These are phyloP conservation scores for Strongylocentrotus purpuratus DNA, from an alignment of 35 echinoderm and acorn worm genomes.

Conservation along the genomic window DNA sequence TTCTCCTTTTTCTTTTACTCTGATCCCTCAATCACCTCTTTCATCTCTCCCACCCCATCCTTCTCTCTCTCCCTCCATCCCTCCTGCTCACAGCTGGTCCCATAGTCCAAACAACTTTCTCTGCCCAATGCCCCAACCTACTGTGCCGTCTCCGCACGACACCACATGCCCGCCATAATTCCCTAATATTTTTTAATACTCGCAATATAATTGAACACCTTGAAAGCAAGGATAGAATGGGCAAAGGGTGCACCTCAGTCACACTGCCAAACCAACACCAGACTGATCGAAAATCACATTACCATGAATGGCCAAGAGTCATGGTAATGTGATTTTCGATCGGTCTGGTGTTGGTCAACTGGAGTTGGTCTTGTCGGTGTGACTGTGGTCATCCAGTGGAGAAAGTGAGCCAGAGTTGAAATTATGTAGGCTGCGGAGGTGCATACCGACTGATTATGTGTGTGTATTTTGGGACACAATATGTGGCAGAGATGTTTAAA, in stretches of 20 bases:
- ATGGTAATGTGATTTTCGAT: no score
- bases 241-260: background rate
- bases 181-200: conserved; percentile 5
- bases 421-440: background rate
- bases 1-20: background rate
- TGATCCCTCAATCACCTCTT: no score
- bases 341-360: no score
- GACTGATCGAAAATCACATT: no score
- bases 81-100: background rate
- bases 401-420: background rate
- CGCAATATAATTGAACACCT: conserved; percentile 11
- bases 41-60: no score
- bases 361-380: no score
- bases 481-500: background rate
- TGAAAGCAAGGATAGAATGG: background rate
- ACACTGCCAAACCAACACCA: no score
- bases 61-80: background rate
- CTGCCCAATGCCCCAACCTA: background rate
- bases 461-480: conserved; percentile 3
- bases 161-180: background rate
- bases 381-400: background rate
- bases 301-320: no score
- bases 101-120: background rate
- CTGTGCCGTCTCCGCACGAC: background rate
- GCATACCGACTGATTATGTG: background rate